phyloP scores from a whole-genome alignment of 92 coral and sea anemone genomes.

The Parazoanthus darwini region DNA sequence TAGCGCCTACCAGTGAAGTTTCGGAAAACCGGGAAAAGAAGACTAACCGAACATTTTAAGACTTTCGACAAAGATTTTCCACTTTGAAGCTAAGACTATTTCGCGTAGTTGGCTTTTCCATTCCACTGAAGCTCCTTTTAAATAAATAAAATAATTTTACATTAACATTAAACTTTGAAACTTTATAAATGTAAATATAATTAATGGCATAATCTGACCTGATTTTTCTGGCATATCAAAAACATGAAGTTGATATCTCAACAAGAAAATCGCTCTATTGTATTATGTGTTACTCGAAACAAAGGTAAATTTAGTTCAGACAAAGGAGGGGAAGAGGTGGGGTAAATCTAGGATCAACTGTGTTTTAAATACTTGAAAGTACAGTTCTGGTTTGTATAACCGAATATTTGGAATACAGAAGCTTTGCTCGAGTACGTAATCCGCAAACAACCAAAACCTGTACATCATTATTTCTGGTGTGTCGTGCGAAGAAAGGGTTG shows the following conservation, averaged over 20 bases:
- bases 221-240: not conserved
- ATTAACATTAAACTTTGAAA: not conserved
- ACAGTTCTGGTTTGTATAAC: not conserved
- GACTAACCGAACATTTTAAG: not conserved
- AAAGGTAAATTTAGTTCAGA: not conserved
- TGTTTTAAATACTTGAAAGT: too few species aligned
- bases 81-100: not conserved
- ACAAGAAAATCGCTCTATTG: not conserved
- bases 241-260: too few species aligned
- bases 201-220: not conserved
- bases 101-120: not conserved
- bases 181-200: not conserved
- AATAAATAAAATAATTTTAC: conserved; percentile 1
- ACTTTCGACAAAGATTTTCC: not conserved
- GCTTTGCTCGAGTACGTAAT: not conserved
- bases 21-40: not conserved
- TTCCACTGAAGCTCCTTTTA: not conserved
- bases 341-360: not conserved
- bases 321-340: not conserved
- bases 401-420: too few species aligned
- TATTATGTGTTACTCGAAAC: not conserved
- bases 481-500: not conserved
- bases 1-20: too few species aligned
- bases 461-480: not conserved
- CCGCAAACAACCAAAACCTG: not conserved